Percentiles rank a stretch among this genome's conserved stretches.
phyloP scores from a whole-genome alignment of 2,888 invertebrate species.

The Meloe dianella region DNA sequence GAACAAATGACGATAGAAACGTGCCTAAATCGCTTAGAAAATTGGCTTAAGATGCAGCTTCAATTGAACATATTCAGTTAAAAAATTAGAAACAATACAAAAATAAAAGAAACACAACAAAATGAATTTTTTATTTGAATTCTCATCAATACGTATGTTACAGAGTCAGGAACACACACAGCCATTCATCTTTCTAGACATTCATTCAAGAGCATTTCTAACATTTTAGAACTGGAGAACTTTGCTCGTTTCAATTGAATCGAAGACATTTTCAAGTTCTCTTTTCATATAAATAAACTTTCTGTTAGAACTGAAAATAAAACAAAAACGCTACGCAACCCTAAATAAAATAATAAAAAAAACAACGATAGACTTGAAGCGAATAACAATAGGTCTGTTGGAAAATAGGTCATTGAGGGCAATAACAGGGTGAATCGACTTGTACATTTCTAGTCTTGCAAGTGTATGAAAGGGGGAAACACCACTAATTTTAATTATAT shows the following conservation, averaged over 20 bases:
- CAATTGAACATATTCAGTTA: background rate
- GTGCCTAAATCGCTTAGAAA: background rate
- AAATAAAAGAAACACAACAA: background rate
- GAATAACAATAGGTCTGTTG: background rate
- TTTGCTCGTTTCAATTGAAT: background rate
- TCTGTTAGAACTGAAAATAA: background rate
- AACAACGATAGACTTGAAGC: background rate
- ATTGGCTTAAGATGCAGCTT: background rate
- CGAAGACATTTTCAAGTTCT: background rate
- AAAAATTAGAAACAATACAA: no score
- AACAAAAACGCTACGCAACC: background rate
- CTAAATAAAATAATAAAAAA: conserved; percentile 1
- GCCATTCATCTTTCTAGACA: background rate
- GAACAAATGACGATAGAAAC: background rate
- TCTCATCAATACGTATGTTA: background rate
- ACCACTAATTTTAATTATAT: conserved; percentile 5
- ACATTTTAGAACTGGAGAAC: background rate
- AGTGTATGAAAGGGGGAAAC: conserved; percentile 9
- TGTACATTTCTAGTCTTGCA: background rate
- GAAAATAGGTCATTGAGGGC: conserved; percentile 11
- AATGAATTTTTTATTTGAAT: background rate
- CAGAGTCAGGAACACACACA: background rate
- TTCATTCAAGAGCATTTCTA: background rate
- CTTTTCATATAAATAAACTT: background rate
- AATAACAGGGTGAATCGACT: background rate